Conservation (phyloP, 2,888 invertebrate genomes). For the Amiota communis region DNA sequence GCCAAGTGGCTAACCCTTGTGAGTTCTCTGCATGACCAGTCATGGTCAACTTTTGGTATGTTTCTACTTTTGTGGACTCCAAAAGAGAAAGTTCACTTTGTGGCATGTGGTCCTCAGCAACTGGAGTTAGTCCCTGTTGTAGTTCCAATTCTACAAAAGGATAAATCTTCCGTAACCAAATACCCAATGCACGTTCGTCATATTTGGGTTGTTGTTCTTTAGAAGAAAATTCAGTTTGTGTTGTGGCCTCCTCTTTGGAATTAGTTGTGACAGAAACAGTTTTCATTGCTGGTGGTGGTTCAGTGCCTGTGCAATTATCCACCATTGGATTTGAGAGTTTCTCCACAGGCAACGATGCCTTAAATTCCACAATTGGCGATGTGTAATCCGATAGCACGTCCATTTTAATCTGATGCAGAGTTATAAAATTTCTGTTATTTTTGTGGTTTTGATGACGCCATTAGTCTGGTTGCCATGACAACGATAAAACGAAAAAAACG, state of each 20-base stretch:
- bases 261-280: conserved; percentile 59
- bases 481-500: neutral
- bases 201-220: conserved; percentile 36
- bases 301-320: conserved; percentile 64
- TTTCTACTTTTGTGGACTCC: conserved; percentile 57
- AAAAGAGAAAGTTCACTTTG: conserved; percentile 35
- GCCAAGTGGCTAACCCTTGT: conserved; percentile 68
- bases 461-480: conserved; percentile 35
- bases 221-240: conserved; percentile 71
- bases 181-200: conserved; percentile 73
- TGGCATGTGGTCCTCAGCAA: conserved; percentile 42
- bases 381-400: conserved; percentile 74
- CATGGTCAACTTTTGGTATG: conserved; percentile 66
- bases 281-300: conserved; percentile 52
- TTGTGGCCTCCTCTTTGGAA: conserved; percentile 52
- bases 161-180: conserved; percentile 74
- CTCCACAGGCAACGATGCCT: conserved; percentile 72
- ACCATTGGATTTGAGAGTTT: conserved; percentile 65
- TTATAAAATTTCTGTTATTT: neutral
- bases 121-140: conserved; percentile 69
- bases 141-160: conserved; percentile 74
- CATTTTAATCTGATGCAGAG: conserved; percentile 51
- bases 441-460: conserved; percentile 26
- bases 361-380: conserved; percentile 74
- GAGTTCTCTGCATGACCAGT: conserved; percentile 48